Evolutionary conservation across 1,140 invertebrate genomes (phyloP).

Genomic region (Armadillidium nasatum): DNA sequence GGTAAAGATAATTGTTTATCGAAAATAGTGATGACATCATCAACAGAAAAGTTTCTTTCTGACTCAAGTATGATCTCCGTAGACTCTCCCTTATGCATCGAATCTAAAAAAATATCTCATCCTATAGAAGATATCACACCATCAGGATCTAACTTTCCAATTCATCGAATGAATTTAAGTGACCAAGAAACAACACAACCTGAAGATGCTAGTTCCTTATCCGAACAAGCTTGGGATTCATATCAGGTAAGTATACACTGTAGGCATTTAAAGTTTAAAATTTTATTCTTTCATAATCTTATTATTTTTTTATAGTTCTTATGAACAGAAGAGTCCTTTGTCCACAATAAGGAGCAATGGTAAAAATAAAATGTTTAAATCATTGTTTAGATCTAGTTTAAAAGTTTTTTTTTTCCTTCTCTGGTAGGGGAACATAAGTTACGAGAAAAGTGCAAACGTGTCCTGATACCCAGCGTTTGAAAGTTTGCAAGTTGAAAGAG

Average conservation of each 20-base stretch:
- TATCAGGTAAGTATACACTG: slow-evolving; percentile 50
- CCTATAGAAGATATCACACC: neutral
- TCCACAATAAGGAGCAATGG: too few species aligned
- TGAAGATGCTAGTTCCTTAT: slow-evolving; percentile 65
- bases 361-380: too few species aligned
- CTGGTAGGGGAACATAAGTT: too few species aligned
- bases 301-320: too few species aligned
- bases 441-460: too few species aligned
- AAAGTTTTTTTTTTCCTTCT: too few species aligned
- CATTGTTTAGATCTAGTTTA: too few species aligned
- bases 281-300: too few species aligned
- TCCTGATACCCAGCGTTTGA: too few species aligned
- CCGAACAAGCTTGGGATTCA: slow-evolving; percentile 68
- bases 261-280: neutral
- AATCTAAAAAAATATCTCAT: neutral
- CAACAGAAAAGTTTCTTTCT: slow-evolving; percentile 37
- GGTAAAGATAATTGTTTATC: too few species aligned
- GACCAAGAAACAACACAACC: slow-evolving; percentile 38
- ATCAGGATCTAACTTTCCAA: slow-evolving; percentile 22
- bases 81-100: slow-evolving; percentile 12
- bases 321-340: too few species aligned
- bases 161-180: slow-evolving; percentile 26
- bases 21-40: slow-evolving; percentile 36
- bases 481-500: too few species aligned
- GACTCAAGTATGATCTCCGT: slow-evolving; percentile 34